phyloP scores from a whole-genome alignment of 2,888 invertebrate species.

The Rhynchonema sp. region DNA sequence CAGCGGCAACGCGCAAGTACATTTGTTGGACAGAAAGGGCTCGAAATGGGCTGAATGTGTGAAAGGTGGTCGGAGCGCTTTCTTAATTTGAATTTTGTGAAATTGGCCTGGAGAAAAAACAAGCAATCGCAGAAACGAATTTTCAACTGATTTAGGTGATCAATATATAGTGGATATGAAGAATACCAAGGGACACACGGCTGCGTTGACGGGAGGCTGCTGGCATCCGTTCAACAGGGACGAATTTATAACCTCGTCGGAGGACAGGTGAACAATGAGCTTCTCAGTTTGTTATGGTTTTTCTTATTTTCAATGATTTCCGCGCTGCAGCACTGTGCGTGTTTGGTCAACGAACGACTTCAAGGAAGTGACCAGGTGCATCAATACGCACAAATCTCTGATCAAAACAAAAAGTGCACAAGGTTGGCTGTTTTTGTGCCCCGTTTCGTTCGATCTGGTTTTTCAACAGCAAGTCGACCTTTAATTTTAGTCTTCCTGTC shows the following conservation, averaged over 20 bases:
- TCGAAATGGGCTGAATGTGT: constrained; percentile 24
- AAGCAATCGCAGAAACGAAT: too few species aligned
- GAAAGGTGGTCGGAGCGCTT: too few species aligned
- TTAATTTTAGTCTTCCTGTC: too few species aligned
- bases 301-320: not conserved
- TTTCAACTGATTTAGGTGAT: constrained; percentile 53
- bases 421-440: too few species aligned
- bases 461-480: too few species aligned
- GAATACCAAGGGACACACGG: constrained; percentile 78
- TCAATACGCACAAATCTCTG: constrained; percentile 20
- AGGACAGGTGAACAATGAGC: constrained; percentile 60
- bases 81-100: too few species aligned
- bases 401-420: constrained; percentile 20
- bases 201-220: constrained; percentile 64
- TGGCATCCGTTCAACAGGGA: constrained; percentile 80
- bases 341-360: constrained; percentile 63
- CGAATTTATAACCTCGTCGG: constrained; percentile 80
- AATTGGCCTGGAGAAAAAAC: too few species aligned
- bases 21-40: constrained; percentile 38
- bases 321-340: constrained; percentile 47
- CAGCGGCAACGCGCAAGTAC: constrained; percentile 51
- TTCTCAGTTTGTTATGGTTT: constrained; percentile 1
- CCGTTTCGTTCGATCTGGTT: too few species aligned
- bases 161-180: constrained; percentile 87
- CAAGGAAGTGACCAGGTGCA: constrained; percentile 32